Percentiles rank a stretch among this genome's conserved stretches.
Conservation (phyloP, 2,888 invertebrate genomes). For the Cerastis leucographa region DNA sequence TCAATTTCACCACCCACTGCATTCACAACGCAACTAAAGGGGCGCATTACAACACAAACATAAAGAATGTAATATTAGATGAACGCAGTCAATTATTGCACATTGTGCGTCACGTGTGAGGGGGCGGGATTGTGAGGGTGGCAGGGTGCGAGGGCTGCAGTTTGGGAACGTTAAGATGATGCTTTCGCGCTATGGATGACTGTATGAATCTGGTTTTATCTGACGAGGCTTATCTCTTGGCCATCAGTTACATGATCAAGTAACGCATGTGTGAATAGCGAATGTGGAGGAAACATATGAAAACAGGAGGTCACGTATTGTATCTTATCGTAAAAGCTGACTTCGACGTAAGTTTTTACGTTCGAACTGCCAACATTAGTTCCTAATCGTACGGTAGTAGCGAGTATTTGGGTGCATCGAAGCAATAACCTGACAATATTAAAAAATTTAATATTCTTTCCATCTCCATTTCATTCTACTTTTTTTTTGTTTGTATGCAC, state of each 20-base stretch:
- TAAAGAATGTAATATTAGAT: constrained; percentile 49
- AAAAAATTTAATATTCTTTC: not conserved
- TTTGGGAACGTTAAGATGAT: not conserved
- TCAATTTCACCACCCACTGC: constrained; percentile 26
- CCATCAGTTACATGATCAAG: not conserved
- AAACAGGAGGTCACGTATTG: not conserved
- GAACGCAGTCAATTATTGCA: constrained; percentile 56
- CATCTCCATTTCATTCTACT: not conserved
- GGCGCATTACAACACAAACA: constrained; percentile 18
- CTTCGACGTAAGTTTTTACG: not conserved
- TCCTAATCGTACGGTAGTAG: not conserved
- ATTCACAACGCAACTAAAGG: not conserved
- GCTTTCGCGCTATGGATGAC: not conserved
- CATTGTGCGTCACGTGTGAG: constrained; percentile 52
- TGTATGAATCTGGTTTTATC: not conserved
- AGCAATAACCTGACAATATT: not conserved
- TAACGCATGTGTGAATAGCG: not conserved
- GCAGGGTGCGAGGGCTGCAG: not conserved
- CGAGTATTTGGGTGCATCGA: not conserved
- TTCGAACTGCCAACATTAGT: not conserved
- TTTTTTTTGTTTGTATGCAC: too few species aligned
- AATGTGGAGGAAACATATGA: not conserved
- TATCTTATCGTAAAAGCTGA: not conserved
- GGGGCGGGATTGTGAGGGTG: constrained; percentile 19
- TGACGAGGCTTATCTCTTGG: not conserved